Base-by-base conservation (phyloP, 2,888 invertebrate species). In the Neuroscelio doddi region DNA sequence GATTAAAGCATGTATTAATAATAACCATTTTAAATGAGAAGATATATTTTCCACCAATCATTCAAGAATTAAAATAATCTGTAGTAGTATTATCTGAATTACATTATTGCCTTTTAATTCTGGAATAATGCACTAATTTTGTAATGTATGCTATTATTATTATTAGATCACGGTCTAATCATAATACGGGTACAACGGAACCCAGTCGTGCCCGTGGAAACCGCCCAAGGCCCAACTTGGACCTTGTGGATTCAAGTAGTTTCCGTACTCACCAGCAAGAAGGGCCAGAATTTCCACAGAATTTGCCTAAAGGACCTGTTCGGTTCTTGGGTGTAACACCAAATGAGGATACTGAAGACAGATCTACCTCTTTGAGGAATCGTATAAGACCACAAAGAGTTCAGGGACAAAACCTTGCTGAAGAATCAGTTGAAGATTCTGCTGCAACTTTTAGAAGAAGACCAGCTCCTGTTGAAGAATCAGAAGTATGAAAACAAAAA, bases 211-310 rank as follows among this genome's bases (percentile, higher is more conserved):
- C 71, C 0, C 79, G 84, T 5, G 80, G 79, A 10, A 83, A 81
- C 16, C 78, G 82, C 1, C 83, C 79, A 70, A 88, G 94, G 14
- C 93, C 93, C 38, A 92, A 92, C 74, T 87, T 93, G 50, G 94
- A 94, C 79, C 86, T 94, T 4, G 92, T 94, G 0, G 94, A 94
- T 79, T 91, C 92, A 71, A 92, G 91, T 70, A 92, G 92, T 73
- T 94, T 94, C 85, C 92, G 93, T 0, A 93, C 94, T 0, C 88
- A 92, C 74, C 71, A 79, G 5, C 62, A 67, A 9, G 83, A 84
- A 12, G 86, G 87, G 14, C 87, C 87, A 0, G 89, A 89, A 63
- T 90, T 90, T 71, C 88, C 88, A 1, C 83, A 86, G 63, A 86
- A 84, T 53, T 77, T 87, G 36, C 87, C 88, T 2, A 86, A 87